These are phyloP conservation scores for Drosophila cognata DNA, from an alignment of 2,888 invertebrate genomes.

Conservation along the genomic window DNA sequence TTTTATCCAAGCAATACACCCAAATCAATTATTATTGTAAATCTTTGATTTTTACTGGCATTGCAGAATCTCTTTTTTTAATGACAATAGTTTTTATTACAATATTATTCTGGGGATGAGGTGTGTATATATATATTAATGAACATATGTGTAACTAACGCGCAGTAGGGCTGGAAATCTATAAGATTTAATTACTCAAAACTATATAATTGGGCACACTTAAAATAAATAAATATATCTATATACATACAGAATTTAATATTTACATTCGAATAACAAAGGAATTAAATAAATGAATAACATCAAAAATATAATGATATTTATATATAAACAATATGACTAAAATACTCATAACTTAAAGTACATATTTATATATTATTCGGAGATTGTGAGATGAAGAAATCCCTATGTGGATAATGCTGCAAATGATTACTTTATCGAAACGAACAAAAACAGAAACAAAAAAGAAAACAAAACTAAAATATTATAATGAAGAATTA, in stretches of 20 bases:
- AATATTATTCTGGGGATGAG: conserved; percentile 13
- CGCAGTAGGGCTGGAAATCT: conserved; percentile 58
- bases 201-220: conserved; percentile 70
- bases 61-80: not conserved
- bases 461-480: conserved; percentile 23
- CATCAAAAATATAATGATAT: conserved; percentile 44
- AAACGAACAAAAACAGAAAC: conserved; percentile 36
- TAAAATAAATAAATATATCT: conserved; percentile 48
- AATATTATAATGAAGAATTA: conserved; percentile 36
- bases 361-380: conserved; percentile 49
- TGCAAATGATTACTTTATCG: conserved; percentile 80
- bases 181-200: conserved; percentile 75
- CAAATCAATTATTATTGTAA: not conserved
- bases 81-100: not conserved
- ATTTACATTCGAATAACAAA: conserved; percentile 55
- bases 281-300: conserved; percentile 31
- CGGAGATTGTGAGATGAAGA: conserved; percentile 45
- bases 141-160: conserved; percentile 17
- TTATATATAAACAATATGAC: conserved; percentile 43
- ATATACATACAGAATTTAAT: conserved; percentile 56
- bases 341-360: conserved; percentile 49
- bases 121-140: conserved; percentile 16
- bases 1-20: conserved; percentile 2
- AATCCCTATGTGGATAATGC: conserved; percentile 68
- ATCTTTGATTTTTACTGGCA: not conserved